Conservation (phyloP, 2,888 invertebrate species). For the Nowickia ferox region DNA sequence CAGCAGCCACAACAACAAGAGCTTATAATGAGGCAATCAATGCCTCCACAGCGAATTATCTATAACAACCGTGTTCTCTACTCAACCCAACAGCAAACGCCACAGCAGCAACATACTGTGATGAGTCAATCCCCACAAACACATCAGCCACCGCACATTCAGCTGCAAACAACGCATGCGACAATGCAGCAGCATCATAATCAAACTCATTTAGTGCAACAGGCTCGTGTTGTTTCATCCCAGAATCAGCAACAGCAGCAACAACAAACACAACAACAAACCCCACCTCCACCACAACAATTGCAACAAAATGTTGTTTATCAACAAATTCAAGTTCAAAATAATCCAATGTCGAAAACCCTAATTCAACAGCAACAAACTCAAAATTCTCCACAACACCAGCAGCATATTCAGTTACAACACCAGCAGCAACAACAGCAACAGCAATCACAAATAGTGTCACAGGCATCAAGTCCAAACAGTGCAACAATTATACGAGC, state of each 20-base stretch:
- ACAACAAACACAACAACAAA: constrained; percentile 70
- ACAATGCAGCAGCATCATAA: constrained; percentile 75
- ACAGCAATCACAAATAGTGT: constrained; percentile 55
- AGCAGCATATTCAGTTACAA: constrained; percentile 66
- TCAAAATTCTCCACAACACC: constrained; percentile 73
- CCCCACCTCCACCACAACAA: constrained; percentile 70
- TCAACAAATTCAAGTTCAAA: constrained; percentile 78
- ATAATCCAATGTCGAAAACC: constrained; percentile 72
- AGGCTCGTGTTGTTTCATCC: constrained; percentile 73
- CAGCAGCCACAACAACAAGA: constrained; percentile 82
- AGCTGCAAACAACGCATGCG: constrained; percentile 71
- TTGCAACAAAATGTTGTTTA: constrained; percentile 77
- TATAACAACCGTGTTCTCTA: constrained; percentile 79
- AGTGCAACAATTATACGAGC: constrained; percentile 60
- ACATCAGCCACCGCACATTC: constrained; percentile 76
- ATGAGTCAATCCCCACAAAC: constrained; percentile 74
- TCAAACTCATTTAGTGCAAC: constrained; percentile 77
- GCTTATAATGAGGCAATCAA: constrained; percentile 81
- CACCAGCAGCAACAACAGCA: constrained; percentile 70
- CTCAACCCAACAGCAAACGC: constrained; percentile 74
- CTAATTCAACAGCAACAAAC: constrained; percentile 65
- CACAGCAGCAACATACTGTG: constrained; percentile 68
- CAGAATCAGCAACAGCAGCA: constrained; percentile 69
- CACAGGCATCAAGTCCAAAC: constrained; percentile 53
- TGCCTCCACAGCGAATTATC: constrained; percentile 80